Base-by-base conservation (phyloP, 2,797 vertebrate genomes). In the Manis pentadactyla region DNA sequence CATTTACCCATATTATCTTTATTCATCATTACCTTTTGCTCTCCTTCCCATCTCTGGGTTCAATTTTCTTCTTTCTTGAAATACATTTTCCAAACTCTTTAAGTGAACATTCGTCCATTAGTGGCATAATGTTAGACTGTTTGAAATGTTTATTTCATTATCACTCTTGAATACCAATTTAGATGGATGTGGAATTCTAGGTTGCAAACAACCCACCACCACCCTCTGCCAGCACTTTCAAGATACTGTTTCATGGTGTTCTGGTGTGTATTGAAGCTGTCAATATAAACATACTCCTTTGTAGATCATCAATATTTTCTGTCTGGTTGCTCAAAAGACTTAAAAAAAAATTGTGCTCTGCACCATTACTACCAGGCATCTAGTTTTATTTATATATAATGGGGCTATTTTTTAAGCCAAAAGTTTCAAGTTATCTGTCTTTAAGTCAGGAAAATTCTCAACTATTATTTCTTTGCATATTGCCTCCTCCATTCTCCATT, bases 341-440 rank as follows among this genome's bases (percentile, higher is more conserved):
- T 63, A 29, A 6, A 27, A 46, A 21, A 25, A n/a, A 88, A 77
- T 15, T 87, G 61, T 82, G 63, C 5, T 90, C 53, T 78, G n/a
- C 10, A 79, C 51, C 34, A 34, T 53, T 39, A 69, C 29, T 78
- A 73, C 17, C 18, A 37, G 37, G 25, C 57, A 74, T 79, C 31
- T 92, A 66, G n/a, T 75, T 82, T 87, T 81, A 73, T 73, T 66
- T 74, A 87, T 31, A 59, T 12, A 49, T n/a, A 82, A 66, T 66
- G 49, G 13, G 14, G 34, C 1, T 39, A 13, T 4, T 79, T 94
- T 78, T 83, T 29, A 85, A 77, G 37, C 34, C 37, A n/a, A 73
- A 94, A 93, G 8, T 78, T 85, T 79, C 10, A 87, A 90, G 64
- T 83, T 46, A 71, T 94, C 61, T 87, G 13, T 90, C 46, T 57